Percentiles rank a stretch among this genome's conserved stretches.
Evolutionary conservation across 2,888 invertebrate species (phyloP).

Genomic region (Isotomurus palustris): DNA sequence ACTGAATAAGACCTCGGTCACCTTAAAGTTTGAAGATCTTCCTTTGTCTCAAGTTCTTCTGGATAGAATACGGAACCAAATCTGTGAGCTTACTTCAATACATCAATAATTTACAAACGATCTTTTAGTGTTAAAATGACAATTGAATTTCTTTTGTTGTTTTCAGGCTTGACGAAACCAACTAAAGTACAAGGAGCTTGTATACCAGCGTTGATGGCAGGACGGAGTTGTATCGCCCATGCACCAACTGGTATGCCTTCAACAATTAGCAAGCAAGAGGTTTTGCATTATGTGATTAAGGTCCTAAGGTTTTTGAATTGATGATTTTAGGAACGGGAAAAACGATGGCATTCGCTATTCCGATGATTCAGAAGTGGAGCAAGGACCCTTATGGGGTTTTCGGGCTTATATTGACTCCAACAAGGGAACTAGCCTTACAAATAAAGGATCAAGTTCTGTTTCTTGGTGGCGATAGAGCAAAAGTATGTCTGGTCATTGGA

Average conservation of each 20-base stretch:
- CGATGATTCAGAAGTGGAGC: slow-evolving; percentile 82
- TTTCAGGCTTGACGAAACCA: slow-evolving; percentile 66
- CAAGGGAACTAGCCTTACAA: slow-evolving; percentile 61
- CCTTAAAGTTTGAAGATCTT: slow-evolving; percentile 13
- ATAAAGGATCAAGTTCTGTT: slow-evolving; percentile 93
- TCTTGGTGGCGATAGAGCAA: slow-evolving; percentile 78
- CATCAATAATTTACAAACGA: no score
- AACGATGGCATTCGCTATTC: slow-evolving; percentile 94
- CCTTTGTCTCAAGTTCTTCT: slow-evolving; percentile 12
- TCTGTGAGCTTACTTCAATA: no score
- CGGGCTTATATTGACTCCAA: slow-evolving; percentile 90
- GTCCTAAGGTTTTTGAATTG: no score
- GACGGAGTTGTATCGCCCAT: slow-evolving; percentile 84
- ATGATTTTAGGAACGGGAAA: slow-evolving; percentile 98
- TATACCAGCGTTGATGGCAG: slow-evolving; percentile 65
- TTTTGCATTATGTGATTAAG: no score
- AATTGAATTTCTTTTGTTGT: not conserved
- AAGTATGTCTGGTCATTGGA: slow-evolving; percentile 85
- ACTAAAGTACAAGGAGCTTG: slow-evolving; percentile 79
- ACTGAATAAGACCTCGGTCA: not conserved
- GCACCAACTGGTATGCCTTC: slow-evolving; percentile 98
- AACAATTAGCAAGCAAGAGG: no score
- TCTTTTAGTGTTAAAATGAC: no score
- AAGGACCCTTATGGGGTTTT: slow-evolving; percentile 96
- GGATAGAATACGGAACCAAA: slow-evolving; percentile 25